These are phyloP conservation scores for Bradypodion ventrale DNA, from an alignment of 2,797 vertebrate species.

Conservation along the genomic window DNA sequence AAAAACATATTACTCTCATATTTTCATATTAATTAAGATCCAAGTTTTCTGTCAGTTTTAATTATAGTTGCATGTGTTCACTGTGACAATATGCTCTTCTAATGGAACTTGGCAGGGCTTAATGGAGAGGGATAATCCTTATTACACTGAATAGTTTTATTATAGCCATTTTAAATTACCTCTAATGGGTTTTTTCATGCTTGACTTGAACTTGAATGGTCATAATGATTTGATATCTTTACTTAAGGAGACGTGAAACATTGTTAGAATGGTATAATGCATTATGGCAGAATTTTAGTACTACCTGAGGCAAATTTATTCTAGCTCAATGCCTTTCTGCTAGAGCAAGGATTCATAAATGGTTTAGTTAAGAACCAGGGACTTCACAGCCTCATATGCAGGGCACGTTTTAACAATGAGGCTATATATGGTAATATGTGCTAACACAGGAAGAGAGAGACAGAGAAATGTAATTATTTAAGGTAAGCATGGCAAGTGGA, in stretches of 20 bases:
- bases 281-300: slow-evolving; percentile 1
- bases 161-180: slow-evolving; percentile 7
- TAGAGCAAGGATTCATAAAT: not conserved
- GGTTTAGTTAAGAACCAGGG: not conserved
- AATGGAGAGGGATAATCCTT: slow-evolving; percentile 17
- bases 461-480: not conserved
- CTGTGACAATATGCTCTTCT: slow-evolving; percentile 9
- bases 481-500: not conserved
- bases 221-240: slow-evolving; percentile 25
- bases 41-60: slow-evolving; percentile 13
- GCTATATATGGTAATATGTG: not conserved
- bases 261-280: slow-evolving; percentile 6
- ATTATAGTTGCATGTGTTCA: slow-evolving; percentile 11
- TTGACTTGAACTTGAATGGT: slow-evolving; percentile 21
- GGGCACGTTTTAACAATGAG: not conserved
- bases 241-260: slow-evolving; percentile 6
- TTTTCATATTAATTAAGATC: slow-evolving; percentile 23
- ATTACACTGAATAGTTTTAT: slow-evolving; percentile 8
- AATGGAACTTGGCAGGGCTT: slow-evolving; percentile 24
- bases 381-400: not conserved
- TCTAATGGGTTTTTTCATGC: slow-evolving; percentile 33
- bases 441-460: not conserved
- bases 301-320: not conserved
- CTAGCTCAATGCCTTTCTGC: not conserved
- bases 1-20: not conserved